phyloP scores from a whole-genome alignment of 2,888 invertebrate genomes.

The Agrenia bidenticulata region DNA sequence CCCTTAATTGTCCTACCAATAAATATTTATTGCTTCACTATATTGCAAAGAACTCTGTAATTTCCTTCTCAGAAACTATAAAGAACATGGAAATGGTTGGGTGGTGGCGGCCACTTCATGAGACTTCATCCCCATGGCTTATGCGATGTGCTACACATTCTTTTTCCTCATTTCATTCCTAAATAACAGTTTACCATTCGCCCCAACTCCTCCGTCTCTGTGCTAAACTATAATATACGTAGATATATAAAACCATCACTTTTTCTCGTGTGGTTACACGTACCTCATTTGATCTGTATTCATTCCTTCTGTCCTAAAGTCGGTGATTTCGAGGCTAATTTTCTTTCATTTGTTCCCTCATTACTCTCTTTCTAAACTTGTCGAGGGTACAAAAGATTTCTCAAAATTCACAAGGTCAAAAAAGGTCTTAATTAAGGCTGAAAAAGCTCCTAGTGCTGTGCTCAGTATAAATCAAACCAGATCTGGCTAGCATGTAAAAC shows the following conservation, averaged over 20 bases:
- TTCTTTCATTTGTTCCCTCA: slow-evolving; percentile 5
- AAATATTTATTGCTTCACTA: slow-evolving; percentile 53
- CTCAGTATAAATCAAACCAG: background rate
- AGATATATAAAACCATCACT: background rate
- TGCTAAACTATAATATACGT: too few species aligned
- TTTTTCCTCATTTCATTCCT: slow-evolving; percentile 7
- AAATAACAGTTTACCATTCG: slow-evolving; percentile 20
- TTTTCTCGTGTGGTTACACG: background rate
- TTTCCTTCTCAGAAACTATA: slow-evolving; percentile 41
- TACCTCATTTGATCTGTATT: slow-evolving; percentile 17
- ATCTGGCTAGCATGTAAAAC: too few species aligned
- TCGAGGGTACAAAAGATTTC: background rate
- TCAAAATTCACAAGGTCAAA: slow-evolving; percentile 3
- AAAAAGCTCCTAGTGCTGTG: too few species aligned
- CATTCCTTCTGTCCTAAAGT: slow-evolving; percentile 18
- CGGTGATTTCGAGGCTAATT: slow-evolving; percentile 9
- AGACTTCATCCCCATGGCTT: slow-evolving; percentile 5
- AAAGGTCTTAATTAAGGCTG: background rate
- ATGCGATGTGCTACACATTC: background rate
- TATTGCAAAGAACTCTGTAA: slow-evolving; percentile 44
- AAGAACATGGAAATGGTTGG: slow-evolving; percentile 42
- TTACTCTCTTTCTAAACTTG: background rate
- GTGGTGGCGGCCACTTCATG: slow-evolving; percentile 24
- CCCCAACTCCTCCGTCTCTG: slow-evolving; percentile 8
- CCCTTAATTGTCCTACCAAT: slow-evolving; percentile 54